These are phyloP conservation scores for Lissocephala sabroskyi DNA, from an alignment of 2,888 invertebrate genomes.

Conservation along the genomic window DNA sequence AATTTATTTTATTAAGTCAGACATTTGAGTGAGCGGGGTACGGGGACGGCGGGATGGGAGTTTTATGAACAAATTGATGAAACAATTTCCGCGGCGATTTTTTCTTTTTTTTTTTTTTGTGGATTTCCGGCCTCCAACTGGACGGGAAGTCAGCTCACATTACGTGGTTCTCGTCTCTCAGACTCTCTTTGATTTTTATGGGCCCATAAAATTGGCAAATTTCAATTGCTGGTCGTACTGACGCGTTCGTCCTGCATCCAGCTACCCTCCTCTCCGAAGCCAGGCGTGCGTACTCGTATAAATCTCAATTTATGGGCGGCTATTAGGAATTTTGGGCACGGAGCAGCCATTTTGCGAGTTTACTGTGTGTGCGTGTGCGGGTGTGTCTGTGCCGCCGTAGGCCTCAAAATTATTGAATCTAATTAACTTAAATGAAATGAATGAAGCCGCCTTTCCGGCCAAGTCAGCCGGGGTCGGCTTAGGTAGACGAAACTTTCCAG, in stretches of 20 bases:
- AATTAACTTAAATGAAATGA: slow-evolving; percentile 69
- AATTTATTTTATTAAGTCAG: slow-evolving; percentile 67
- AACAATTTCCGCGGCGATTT: slow-evolving; percentile 65
- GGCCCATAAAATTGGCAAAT: slow-evolving; percentile 57
- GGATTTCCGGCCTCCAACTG: slow-evolving; percentile 44
- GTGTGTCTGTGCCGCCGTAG: slow-evolving; percentile 48
- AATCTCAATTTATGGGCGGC: slow-evolving; percentile 61
- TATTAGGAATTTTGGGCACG: slow-evolving; percentile 61
- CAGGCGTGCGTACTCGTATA: slow-evolving; percentile 27
- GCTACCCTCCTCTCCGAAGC: not conserved
- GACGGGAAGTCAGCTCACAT: slow-evolving; percentile 43
- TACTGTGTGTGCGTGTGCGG: slow-evolving; percentile 10
- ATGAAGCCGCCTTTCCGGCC: slow-evolving; percentile 61
- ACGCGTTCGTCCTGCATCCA: not conserved
- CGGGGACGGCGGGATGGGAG: slow-evolving; percentile 6
- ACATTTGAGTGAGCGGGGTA: slow-evolving; percentile 49
- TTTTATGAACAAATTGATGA: slow-evolving; percentile 68
- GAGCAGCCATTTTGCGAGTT: slow-evolving; percentile 44
- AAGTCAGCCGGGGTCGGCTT: too few species aligned
- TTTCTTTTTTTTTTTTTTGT: slow-evolving; percentile 44
- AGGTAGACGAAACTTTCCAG: too few species aligned
- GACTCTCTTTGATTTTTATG: slow-evolving; percentile 44
- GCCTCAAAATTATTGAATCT: slow-evolving; percentile 67
- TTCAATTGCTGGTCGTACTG: slow-evolving; percentile 48
- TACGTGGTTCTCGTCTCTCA: too few species aligned